Evolutionary conservation across 2,888 invertebrate species (phyloP).

Genomic region (Yponomeuta cagnagella): DNA sequence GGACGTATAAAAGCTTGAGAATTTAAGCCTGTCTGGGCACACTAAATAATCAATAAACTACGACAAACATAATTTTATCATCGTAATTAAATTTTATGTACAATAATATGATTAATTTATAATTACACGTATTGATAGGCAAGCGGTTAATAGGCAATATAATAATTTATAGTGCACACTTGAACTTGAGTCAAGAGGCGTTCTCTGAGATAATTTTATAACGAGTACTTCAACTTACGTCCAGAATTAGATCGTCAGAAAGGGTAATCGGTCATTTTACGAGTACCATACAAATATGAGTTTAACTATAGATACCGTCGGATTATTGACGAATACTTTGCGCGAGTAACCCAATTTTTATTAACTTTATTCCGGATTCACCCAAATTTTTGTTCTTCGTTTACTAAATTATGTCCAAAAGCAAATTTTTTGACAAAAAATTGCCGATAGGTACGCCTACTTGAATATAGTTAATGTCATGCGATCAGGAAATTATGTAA

Average conservation of each 20-base stretch:
- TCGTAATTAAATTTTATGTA: background rate
- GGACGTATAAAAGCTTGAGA: too few relatives aligned
- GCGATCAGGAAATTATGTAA: background rate
- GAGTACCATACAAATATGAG: background rate
- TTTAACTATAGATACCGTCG: background rate
- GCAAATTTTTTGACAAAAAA: background rate
- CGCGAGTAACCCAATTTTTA: too few relatives aligned
- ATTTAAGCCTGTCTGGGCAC: too few relatives aligned
- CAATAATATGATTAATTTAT: background rate
- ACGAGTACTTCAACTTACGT: background rate
- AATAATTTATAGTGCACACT: conserved; percentile 3
- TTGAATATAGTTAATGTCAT: background rate
- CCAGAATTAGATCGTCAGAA: background rate
- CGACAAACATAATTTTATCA: background rate
- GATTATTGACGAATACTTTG: too few relatives aligned
- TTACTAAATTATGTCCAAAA: too few relatives aligned
- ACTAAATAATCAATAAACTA: background rate
- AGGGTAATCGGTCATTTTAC: background rate
- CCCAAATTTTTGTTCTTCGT: too few relatives aligned
- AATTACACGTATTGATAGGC: background rate
- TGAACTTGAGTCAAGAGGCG: background rate
- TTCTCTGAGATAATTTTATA: background rate
- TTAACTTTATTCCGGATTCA: too few relatives aligned
- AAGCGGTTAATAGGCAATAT: background rate
- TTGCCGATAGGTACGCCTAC: background rate